These are phyloP conservation scores for Rynchops niger DNA, from an alignment of 2,113 vertebrate species.

Conservation along the genomic window DNA sequence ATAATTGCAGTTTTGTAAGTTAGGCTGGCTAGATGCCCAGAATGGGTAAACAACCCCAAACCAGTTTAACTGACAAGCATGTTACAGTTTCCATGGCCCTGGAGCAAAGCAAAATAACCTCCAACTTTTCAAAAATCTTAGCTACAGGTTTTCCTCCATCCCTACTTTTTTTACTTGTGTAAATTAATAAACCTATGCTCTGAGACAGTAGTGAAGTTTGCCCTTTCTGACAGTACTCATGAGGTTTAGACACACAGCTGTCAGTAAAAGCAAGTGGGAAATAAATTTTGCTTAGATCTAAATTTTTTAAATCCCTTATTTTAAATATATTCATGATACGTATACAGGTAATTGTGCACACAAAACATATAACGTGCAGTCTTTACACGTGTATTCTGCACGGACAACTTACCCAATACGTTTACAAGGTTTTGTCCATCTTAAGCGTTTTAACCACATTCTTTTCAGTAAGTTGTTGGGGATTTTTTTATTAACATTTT, in stretches of 20 bases:
- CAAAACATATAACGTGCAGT: background rate
- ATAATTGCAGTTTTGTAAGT: conserved; percentile 41
- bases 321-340: accelerated
- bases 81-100: background rate
- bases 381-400: background rate
- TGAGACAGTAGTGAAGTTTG: background rate
- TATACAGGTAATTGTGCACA: background rate
- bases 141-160: background rate
- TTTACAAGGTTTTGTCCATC: background rate
- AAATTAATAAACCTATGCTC: background rate
- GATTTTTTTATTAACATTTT: background rate
- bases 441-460: background rate
- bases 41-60: conserved; percentile 8
- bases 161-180: background rate
- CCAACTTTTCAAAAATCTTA: background rate
- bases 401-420: background rate
- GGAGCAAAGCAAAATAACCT: background rate
- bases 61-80: conserved; percentile 1
- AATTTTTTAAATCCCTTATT: background rate
- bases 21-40: conserved; percentile 50
- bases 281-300: background rate
- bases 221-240: background rate
- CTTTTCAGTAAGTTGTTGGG: background rate
- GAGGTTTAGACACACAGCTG: background rate
- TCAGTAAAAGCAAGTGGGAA: background rate